Base-by-base conservation (phyloP, 1,140 invertebrate genomes). In the Potamilus streckersoni region DNA sequence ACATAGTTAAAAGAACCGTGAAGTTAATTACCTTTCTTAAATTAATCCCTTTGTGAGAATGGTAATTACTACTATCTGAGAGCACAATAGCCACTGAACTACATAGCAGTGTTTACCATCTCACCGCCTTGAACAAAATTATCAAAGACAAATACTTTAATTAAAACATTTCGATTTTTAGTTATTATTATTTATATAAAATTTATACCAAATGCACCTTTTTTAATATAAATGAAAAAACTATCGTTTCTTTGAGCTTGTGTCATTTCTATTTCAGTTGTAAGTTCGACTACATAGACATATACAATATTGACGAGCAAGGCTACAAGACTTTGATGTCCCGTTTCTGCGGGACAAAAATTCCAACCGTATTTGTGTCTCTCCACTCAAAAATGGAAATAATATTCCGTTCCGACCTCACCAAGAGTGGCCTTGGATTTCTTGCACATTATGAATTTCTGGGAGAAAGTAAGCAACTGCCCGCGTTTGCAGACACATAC, bases 241-340 rank as follows among this genome's bases (percentile, higher is more conserved):
- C 23, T 69, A 62, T 12, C 6, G 63, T 5, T n/a, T 56, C n/a
- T 71, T 16, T 13, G 0, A 19, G 60, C 59, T 17, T n/a, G 15
- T 20, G 57, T 17, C 11, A 0, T 60, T 63, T 62, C 14, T 56
- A n/a, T 74, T 76, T 66, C 78, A 87, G 86, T 64, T 87, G 86
- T 68, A 67, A 79, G 31, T 86, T 80, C 64, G 86, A 87, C 74
- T 86, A 85, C 71, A 82, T 87, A 20, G 85, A 87, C 63, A 79
- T 86, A 57, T 87, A 78, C 49, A 82, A 80, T 31, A 74, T 85
- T 58, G 82, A 87, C 71, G 60, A 57, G 8, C 76, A 73, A 23
- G 80, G 82, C 16, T 82, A 79, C 73, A 82, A 79, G 69, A 80
- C 81, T 8, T 69, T 82, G 15, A 80, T 80, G n/a, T 66, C 81